Conservation (phyloP, 2,113 vertebrate genomes). For the Cardinalis cardinalis region DNA sequence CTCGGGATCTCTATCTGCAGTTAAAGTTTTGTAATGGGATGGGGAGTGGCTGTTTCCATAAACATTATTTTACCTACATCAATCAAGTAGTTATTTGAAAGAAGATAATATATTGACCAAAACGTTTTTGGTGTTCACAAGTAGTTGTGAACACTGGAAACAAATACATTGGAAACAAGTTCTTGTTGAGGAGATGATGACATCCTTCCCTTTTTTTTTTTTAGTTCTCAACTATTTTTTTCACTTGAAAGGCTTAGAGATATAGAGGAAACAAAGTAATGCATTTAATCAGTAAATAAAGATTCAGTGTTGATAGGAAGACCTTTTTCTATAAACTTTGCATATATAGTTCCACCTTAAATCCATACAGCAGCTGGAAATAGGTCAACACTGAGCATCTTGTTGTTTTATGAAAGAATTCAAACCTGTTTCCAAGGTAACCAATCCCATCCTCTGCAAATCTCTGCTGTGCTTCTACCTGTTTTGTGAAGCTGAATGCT, state of each 20-base stretch:
- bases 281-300: neutral
- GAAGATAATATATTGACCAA: neutral
- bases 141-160: neutral
- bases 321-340: neutral
- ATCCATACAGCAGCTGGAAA: constrained; percentile 15
- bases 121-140: neutral
- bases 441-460: constrained; percentile 46
- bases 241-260: neutral
- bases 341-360: constrained; percentile 31
- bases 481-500: constrained; percentile 26
- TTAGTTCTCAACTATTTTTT: neutral
- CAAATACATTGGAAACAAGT: neutral
- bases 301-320: neutral
- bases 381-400: constrained; percentile 51
- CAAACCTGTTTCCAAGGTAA: constrained; percentile 73
- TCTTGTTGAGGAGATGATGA: neutral
- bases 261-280: neutral
- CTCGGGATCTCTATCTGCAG: neutral
- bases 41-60: neutral
- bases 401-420: constrained; percentile 62
- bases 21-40: neutral
- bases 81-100: neutral
- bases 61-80: neutral
- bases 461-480: constrained; percentile 17
- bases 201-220: neutral